Percentiles rank a stretch among this genome's conserved stretches.
phyloP scores from a whole-genome alignment of 2,113 vertebrate species.

The Catharus fuscescens region DNA sequence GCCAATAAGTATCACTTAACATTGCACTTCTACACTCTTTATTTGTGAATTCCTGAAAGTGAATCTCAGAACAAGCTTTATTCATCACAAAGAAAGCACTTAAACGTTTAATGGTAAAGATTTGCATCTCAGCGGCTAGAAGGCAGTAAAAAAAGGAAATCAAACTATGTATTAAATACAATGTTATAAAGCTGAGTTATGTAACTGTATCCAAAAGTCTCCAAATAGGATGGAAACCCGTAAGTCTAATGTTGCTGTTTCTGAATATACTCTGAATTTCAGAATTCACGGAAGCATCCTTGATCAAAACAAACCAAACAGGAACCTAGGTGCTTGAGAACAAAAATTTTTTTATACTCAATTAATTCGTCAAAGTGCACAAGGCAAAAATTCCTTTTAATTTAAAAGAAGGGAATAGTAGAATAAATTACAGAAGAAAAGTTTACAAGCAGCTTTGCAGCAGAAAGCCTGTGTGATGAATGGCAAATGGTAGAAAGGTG shows the following conservation, averaged over 20 bases:
- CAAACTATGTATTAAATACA: background rate
- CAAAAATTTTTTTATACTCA: background rate
- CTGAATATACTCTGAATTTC: background rate
- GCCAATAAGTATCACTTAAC: background rate
- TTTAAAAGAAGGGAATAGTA: background rate
- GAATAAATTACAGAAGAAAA: background rate
- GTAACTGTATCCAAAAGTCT: background rate
- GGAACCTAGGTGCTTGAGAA: background rate
- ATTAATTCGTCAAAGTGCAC: background rate
- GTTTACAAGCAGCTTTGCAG: background rate
- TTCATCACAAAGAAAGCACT: background rate
- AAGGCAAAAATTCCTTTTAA: background rate
- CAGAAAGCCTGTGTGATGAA: background rate
- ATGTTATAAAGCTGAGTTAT: background rate
- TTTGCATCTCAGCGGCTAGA: background rate
- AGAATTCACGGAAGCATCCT: background rate
- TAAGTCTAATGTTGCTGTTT: background rate
- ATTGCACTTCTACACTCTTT: background rate
- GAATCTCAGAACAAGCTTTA: background rate
- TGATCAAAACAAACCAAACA: background rate
- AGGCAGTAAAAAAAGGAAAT: background rate
- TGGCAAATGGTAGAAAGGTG: background rate
- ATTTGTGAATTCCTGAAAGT: background rate
- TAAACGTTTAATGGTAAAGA: background rate
- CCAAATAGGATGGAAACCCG: background rate